Evolutionary conservation across 1,140 invertebrate genomes (phyloP).

Genomic region (Dermatophagoides farinae): DNA sequence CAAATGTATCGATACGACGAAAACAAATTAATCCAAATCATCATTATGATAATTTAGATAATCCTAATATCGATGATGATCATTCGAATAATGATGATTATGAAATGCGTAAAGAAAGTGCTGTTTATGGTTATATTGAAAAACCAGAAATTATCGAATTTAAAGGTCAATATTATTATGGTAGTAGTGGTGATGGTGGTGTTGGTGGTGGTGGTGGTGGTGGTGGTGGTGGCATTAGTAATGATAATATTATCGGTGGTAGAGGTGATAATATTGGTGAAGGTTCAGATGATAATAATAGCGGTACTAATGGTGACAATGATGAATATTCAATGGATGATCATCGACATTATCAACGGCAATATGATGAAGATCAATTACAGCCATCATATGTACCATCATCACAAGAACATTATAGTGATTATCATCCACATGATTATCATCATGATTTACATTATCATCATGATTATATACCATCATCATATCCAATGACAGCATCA

Average conservation of each 20-base stretch:
- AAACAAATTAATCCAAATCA: background rate
- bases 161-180: constrained; percentile 16
- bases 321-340: background rate
- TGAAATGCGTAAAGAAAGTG: constrained; percentile 13
- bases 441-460: too few relatives aligned
- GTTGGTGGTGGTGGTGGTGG: background rate
- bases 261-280: background rate
- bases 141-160: constrained; percentile 15
- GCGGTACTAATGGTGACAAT: background rate
- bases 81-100: background rate
- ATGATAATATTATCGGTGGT: too few relatives aligned
- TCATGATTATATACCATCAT: too few relatives aligned
- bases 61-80: background rate
- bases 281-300: background rate
- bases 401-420: too few relatives aligned
- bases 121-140: constrained; percentile 14
- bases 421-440: too few relatives aligned
- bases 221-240: background rate
- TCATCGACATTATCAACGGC: background rate
- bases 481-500: too few relatives aligned
- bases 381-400: background rate
- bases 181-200: background rate
- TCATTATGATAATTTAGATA: constrained; percentile 1
- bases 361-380: background rate
- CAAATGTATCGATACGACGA: background rate